Conservation (phyloP, 2,113 vertebrate species). For the Leiothrix lutea region DNA sequence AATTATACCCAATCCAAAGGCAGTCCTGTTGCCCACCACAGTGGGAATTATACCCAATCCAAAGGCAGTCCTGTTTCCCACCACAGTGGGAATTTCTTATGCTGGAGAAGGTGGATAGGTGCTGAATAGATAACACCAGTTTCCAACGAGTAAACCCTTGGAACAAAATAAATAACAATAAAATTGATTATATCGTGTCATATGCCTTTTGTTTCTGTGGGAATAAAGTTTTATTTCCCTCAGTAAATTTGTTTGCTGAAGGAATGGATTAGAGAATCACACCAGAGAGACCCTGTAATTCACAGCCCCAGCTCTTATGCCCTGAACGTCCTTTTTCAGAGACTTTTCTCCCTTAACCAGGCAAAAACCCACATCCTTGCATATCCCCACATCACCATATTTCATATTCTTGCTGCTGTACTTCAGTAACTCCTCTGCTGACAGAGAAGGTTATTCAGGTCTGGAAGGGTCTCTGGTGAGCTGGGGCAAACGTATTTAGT, state of each 20-base stretch:
- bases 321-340: background rate
- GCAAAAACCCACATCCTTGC: background rate
- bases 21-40: background rate
- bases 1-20: background rate
- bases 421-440: background rate
- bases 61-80: background rate
- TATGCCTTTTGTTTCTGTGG: background rate
- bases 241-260: background rate
- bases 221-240: background rate
- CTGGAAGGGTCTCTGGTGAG: background rate
- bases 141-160: background rate
- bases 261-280: background rate
- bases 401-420: background rate
- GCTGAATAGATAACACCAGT: background rate
- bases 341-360: background rate
- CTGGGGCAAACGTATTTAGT: background rate
- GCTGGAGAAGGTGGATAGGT: background rate
- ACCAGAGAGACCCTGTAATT: background rate
- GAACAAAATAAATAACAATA: background rate
- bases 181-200: accelerated
- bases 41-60: too few relatives aligned
- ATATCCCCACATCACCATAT: background rate
- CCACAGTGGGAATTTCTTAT: background rate
- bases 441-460: background rate
- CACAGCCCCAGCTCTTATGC: background rate